phyloP scores from a whole-genome alignment of 2,113 vertebrate species.

The Asarcornis scutulata region DNA sequence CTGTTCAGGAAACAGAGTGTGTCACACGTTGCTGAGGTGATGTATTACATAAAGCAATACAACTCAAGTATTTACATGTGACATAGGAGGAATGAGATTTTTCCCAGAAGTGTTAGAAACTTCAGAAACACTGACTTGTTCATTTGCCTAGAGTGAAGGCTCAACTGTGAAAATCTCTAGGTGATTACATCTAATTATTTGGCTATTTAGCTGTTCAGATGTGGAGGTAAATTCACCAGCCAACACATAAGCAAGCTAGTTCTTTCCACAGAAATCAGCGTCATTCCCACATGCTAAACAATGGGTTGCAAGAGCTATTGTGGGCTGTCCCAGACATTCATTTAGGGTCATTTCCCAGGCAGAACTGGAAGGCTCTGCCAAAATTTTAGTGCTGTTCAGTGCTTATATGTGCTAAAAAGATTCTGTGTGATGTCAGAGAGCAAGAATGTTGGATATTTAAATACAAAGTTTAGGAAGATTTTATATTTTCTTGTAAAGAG shows the following conservation, averaged over 20 bases:
- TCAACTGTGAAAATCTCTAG: neutral
- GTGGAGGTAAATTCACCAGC: neutral
- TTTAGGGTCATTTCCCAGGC: neutral
- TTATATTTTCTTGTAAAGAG: neutral
- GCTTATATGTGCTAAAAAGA: neutral
- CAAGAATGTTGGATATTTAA: neutral
- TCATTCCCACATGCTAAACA: fast-evolving
- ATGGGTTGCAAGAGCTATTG: neutral
- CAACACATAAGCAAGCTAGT: neutral
- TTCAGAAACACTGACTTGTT: neutral
- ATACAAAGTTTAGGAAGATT: neutral
- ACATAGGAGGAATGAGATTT: neutral
- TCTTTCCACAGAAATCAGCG: neutral
- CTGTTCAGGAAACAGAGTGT: neutral
- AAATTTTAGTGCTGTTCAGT: neutral
- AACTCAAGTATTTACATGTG: neutral
- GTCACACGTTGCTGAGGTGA: neutral
- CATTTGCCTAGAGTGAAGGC: neutral
- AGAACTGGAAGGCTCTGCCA: neutral
- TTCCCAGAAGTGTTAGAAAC: neutral
- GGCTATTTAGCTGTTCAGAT: neutral
- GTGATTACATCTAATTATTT: neutral
- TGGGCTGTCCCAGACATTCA: neutral
- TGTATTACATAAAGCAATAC: neutral
- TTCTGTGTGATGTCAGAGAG: neutral